These are phyloP conservation scores for Kryptolebias ocellatus DNA, from an alignment of 2,797 vertebrate genomes.

Conservation along the genomic window DNA sequence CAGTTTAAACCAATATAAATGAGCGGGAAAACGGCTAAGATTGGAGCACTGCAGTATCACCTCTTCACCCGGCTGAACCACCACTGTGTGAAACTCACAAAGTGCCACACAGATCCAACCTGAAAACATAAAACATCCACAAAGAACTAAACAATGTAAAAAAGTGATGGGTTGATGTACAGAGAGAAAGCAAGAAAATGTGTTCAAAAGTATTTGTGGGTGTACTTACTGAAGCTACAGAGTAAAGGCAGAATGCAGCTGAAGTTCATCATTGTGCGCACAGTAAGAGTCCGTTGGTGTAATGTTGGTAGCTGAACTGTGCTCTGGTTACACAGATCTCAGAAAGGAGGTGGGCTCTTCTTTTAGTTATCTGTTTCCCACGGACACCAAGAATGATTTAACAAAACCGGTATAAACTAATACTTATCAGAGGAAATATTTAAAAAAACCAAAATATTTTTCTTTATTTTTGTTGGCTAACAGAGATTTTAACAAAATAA, in stretches of 20 bases:
- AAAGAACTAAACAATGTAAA: rapidly evolving
- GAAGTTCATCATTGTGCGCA: background rate
- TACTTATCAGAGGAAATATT: too few species aligned
- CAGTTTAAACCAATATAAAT: slow-evolving; percentile 43
- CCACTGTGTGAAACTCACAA: background rate
- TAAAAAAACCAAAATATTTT: too few species aligned
- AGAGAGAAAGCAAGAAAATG: background rate
- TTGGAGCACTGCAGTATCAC: slow-evolving; percentile 41
- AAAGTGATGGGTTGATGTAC: too few species aligned
- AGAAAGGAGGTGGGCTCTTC: background rate
- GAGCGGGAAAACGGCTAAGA: background rate
- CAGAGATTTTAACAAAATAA: too few species aligned
- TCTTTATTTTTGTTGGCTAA: too few species aligned
- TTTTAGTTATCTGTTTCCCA: rapidly evolving
- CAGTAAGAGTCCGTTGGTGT: background rate
- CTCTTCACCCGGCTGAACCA: slow-evolving; percentile 18
- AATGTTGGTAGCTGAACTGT: slow-evolving; percentile 4
- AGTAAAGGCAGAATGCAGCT: background rate
- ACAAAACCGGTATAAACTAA: background rate
- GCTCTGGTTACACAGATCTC: background rate
- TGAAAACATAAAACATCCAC: slow-evolving; percentile 5
- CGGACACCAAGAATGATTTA: background rate
- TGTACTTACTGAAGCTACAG: slow-evolving; percentile 19
- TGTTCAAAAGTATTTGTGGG: rapidly evolving
- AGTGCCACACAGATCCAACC: slow-evolving; percentile 19